Evolutionary conservation across 2,113 vertebrate species (phyloP).

Genomic region (Corythornis madagascariensis): DNA sequence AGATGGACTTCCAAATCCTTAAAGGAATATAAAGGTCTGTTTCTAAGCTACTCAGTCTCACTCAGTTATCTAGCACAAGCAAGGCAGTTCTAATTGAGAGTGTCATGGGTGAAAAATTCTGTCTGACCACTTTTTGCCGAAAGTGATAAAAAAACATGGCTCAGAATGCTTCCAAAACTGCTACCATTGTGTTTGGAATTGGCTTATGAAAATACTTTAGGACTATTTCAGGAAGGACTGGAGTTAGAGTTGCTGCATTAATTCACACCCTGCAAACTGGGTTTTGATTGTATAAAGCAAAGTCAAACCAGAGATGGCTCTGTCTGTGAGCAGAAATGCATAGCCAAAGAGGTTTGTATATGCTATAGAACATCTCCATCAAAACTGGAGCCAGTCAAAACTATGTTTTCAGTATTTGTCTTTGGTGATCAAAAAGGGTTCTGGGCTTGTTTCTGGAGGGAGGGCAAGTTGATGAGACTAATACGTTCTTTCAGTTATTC

Average conservation of each 20-base stretch:
- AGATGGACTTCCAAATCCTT: neutral
- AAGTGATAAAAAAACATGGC: neutral
- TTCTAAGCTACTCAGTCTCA: neutral
- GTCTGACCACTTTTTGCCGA: neutral
- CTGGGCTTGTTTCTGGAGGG: neutral
- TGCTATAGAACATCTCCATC: neutral
- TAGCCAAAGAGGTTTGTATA: neutral
- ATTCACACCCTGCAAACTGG: neutral
- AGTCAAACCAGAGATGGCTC: neutral
- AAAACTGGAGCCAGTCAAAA: neutral
- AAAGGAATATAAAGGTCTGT: neutral
- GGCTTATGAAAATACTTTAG: neutral
- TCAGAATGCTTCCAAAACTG: neutral
- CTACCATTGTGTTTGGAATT: neutral
- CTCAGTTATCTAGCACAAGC: neutral
- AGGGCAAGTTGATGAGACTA: neutral
- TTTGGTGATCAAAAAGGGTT: neutral
- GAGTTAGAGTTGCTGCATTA: neutral
- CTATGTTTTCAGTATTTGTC: neutral
- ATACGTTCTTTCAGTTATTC: neutral
- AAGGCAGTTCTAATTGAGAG: neutral
- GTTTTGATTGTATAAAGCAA: neutral
- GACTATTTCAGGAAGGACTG: neutral
- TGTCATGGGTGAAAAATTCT: neutral
- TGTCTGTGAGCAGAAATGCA: neutral